A percentile compares a stretch with the other conserved stretches of the same genome.
These are phyloP conservation scores for Diplosoma virens DNA, from an alignment of 23 tunicate species.

Conservation along the genomic window DNA sequence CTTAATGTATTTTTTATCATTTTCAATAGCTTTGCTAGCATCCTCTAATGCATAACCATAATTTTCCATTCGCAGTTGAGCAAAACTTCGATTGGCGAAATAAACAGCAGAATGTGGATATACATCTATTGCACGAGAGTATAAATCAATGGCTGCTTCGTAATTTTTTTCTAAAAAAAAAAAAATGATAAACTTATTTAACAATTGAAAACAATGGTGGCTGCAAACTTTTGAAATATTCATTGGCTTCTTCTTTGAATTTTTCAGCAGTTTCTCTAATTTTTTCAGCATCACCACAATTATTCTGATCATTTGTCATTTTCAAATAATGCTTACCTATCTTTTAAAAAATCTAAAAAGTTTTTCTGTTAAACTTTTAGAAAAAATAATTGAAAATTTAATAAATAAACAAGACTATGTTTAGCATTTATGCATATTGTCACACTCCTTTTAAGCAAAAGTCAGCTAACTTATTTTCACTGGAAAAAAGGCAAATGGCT, in stretches of 20 bases:
- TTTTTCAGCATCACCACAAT: neutral
- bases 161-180: constrained; percentile 61
- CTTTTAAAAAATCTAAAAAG: no score
- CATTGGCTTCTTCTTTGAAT: constrained; percentile 72
- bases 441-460: no score
- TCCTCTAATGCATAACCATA: constrained; percentile 90
- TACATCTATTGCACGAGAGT: constrained; percentile 64
- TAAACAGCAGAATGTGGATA: constrained; percentile 62
- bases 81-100: constrained; percentile 90
- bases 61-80: constrained; percentile 72
- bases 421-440: no score
- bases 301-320: neutral
- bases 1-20: constrained; percentile 77
- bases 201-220: neutral
- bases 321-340: no score
- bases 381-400: no score
- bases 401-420: no score
- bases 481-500: no score
- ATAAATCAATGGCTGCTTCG: constrained; percentile 64
- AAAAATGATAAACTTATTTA: neutral
- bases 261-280: constrained; percentile 48
- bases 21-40: constrained; percentile 75
- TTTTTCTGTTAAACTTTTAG: no score
- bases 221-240: constrained; percentile 63
- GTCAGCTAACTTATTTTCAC: no score